These are phyloP conservation scores for Aythya baeri DNA, from an alignment of 2,113 vertebrate genomes.

Conservation along the genomic window DNA sequence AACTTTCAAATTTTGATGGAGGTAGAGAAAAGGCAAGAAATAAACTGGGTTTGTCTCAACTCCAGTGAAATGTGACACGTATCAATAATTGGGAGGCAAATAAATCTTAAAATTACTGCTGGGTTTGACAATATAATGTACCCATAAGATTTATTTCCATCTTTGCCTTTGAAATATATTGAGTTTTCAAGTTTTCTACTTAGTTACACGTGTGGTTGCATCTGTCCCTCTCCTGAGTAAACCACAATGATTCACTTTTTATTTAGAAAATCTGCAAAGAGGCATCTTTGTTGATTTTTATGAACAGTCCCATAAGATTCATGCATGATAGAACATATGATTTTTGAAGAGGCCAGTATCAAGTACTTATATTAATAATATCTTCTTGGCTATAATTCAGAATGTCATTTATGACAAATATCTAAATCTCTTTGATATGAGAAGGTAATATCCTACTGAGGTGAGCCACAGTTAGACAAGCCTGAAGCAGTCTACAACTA, in stretches of 20 bases:
- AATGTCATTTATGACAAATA: background rate
- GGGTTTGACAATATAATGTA: background rate
- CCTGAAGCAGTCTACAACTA: background rate
- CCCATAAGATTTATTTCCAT: background rate
- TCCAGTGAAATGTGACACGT: background rate
- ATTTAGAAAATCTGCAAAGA: background rate
- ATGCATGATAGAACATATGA: background rate
- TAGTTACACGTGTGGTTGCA: background rate
- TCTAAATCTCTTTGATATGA: background rate
- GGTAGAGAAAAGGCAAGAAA: background rate
- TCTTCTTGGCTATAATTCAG: background rate
- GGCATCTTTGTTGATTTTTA: background rate
- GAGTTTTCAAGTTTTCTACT: background rate
- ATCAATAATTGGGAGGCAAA: background rate
- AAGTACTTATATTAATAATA: background rate
- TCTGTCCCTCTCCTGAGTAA: background rate
- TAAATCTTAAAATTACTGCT: slow-evolving; percentile 19
- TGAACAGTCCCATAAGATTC: background rate
- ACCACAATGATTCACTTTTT: background rate
- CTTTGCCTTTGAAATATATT: background rate
- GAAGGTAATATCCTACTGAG: background rate
- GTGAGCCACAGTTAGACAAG: background rate
- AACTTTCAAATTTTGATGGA: background rate
- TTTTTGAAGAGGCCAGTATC: background rate
- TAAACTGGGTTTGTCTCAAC: background rate